Percentiles rank a stretch among this genome's conserved stretches.
Evolutionary conservation across 1,140 invertebrate species (phyloP).

Genomic region (Drosophila pectinifera): DNA sequence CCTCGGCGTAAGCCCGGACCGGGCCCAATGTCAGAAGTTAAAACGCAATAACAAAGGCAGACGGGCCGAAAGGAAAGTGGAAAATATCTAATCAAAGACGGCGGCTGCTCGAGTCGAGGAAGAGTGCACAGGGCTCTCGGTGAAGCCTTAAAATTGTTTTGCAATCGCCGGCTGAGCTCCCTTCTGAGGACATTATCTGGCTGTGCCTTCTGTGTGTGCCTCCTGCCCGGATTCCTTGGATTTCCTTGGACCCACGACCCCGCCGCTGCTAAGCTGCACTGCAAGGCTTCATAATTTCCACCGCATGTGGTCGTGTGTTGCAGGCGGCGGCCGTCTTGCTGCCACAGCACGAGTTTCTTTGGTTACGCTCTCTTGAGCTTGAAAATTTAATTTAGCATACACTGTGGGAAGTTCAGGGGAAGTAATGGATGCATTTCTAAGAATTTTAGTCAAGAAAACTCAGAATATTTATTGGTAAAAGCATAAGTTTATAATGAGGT

Average conservation of each 20-base stretch:
- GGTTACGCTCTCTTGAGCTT: slow-evolving; percentile 22
- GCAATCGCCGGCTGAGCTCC: slow-evolving; percentile 54
- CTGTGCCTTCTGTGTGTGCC: slow-evolving; percentile 8
- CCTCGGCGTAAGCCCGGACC: slow-evolving; percentile 34
- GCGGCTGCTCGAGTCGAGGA: slow-evolving; percentile 33
- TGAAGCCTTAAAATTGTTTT: slow-evolving; percentile 73
- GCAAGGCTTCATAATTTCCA: slow-evolving; percentile 76
- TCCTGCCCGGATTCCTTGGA: slow-evolving; percentile 14
- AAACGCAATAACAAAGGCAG: slow-evolving; percentile 49
- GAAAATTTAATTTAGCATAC: slow-evolving; percentile 42
- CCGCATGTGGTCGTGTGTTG: slow-evolving; percentile 62
- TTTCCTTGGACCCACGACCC: slow-evolving; percentile 17
- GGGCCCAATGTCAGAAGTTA: slow-evolving; percentile 73
- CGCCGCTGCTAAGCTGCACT: slow-evolving; percentile 49
- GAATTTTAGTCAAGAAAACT: neutral
- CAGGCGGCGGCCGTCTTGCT: slow-evolving; percentile 3
- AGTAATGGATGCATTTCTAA: neutral
- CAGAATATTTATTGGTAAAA: neutral
- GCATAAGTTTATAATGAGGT: too few relatives aligned
- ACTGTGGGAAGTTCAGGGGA: neutral
- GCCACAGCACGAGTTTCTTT: slow-evolving; percentile 34
- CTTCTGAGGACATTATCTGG: slow-evolving; percentile 46
- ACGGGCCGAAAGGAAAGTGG: slow-evolving; percentile 64
- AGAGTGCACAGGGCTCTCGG: slow-evolving; percentile 44
- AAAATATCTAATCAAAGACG: slow-evolving; percentile 77